Percentiles rank a stretch among this genome's conserved stretches.
These are phyloP conservation scores for Phocoena phocoena DNA, from an alignment of 2,113 vertebrate species.

Conservation along the genomic window DNA sequence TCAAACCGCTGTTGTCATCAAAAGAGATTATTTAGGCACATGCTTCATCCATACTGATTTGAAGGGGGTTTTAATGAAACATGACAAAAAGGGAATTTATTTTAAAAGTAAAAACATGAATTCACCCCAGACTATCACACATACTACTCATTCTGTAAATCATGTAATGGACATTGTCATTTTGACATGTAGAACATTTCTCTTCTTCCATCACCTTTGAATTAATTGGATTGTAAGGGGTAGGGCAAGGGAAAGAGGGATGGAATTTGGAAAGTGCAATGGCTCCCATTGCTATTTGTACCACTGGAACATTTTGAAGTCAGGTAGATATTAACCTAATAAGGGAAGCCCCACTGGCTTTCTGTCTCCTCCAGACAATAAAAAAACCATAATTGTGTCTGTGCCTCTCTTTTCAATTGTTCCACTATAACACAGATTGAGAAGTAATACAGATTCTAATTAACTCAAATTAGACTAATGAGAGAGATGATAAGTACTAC, in stretches of 20 bases:
- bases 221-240: slow-evolving; percentile 81
- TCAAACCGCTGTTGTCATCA: slow-evolving; percentile 68
- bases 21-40: slow-evolving; percentile 79
- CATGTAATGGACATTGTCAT: slow-evolving; percentile 87
- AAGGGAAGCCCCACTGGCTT: slow-evolving; percentile 88
- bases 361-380: slow-evolving; percentile 91
- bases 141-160: slow-evolving; percentile 83
- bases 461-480: slow-evolving; percentile 89
- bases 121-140: slow-evolving; percentile 79
- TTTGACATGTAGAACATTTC: slow-evolving; percentile 87
- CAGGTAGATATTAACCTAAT: slow-evolving; percentile 90
- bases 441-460: slow-evolving; percentile 86
- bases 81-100: slow-evolving; percentile 76
- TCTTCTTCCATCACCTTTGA: slow-evolving; percentile 86
- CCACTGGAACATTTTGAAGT: slow-evolving; percentile 82
- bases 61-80: slow-evolving; percentile 80
- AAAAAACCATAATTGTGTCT: slow-evolving; percentile 88
- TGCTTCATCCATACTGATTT: slow-evolving; percentile 80
- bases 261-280: slow-evolving; percentile 70
- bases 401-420: slow-evolving; percentile 83
- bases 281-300: slow-evolving; percentile 78
- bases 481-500: slow-evolving; percentile 71
- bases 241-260: slow-evolving; percentile 13
- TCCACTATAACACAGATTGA: slow-evolving; percentile 79
- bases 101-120: slow-evolving; percentile 77